A percentile compares a stretch with the other conserved stretches of the same genome.
These are phyloP conservation scores for Huso huso DNA, from an alignment of 2,797 vertebrate genomes.

Conservation along the genomic window DNA sequence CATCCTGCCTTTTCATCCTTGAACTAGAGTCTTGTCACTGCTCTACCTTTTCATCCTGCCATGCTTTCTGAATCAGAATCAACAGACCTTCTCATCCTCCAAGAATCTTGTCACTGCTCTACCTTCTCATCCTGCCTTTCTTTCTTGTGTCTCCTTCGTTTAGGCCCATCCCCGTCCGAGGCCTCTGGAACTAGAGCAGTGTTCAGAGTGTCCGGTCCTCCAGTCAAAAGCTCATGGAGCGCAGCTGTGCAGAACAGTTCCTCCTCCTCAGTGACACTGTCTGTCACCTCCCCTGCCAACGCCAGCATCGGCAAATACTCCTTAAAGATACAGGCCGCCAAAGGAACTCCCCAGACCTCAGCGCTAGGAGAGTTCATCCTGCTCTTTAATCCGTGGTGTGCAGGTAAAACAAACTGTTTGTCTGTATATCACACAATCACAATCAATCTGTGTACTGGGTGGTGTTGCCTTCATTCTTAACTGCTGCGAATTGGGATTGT, in stretches of 20 bases:
- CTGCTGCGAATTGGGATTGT: not conserved
- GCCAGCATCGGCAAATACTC: constrained; percentile 60
- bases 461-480: not conserved
- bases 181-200: constrained; percentile 41
- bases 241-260: constrained; percentile 16
- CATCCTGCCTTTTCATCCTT: no score
- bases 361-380: constrained; percentile 35
- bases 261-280: constrained; percentile 26
- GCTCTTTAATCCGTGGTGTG: constrained; percentile 69
- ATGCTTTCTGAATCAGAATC: not conserved
- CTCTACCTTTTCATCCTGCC: not conserved
- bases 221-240: constrained; percentile 25
- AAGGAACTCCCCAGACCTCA: constrained; percentile 12
- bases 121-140: not conserved
- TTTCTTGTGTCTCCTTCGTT: constrained; percentile 15
- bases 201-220: constrained; percentile 37
- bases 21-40: no score
- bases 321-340: constrained; percentile 34
- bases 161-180: constrained; percentile 58
- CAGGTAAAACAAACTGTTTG: constrained; percentile 36
- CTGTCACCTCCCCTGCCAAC: constrained; percentile 49
- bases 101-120: not conserved
- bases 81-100: no score
- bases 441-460: not conserved
- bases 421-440: not conserved